These are phyloP conservation scores for Elephas maximus DNA, from an alignment of 2,113 vertebrate genomes.

Conservation along the genomic window DNA sequence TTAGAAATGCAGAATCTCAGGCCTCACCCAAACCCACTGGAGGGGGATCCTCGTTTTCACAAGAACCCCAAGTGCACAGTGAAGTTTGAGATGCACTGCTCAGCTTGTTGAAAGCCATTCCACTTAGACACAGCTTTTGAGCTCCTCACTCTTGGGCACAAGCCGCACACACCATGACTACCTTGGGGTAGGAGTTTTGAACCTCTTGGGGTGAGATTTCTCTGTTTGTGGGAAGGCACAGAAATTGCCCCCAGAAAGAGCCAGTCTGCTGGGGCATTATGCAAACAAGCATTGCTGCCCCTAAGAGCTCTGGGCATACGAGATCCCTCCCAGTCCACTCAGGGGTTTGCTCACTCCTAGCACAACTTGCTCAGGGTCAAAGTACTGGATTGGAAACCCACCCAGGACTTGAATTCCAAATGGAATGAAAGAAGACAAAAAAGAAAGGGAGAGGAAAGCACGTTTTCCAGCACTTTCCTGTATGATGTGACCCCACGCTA, in stretches of 20 bases:
- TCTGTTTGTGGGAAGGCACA: neutral
- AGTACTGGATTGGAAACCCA: neutral
- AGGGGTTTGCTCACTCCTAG: neutral
- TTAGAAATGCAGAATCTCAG: neutral
- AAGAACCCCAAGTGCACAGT: neutral
- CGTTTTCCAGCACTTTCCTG: rapidly evolving
- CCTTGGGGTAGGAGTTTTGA: neutral
- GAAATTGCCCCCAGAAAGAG: neutral
- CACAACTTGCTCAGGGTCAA: neutral
- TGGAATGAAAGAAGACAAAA: neutral
- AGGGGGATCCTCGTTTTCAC: neutral
- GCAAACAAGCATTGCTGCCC: no score
- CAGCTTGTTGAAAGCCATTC: neutral
- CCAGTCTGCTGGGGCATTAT: no score
- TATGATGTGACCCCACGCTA: neutral
- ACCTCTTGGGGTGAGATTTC: neutral
- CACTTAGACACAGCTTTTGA: neutral
- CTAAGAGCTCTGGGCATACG: neutral
- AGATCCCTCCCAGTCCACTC: neutral
- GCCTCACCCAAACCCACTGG: neutral
- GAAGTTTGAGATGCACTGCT: neutral
- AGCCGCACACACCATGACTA: no score
- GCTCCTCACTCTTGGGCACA: neutral
- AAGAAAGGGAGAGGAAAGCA: neutral
- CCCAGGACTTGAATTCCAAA: neutral